A percentile compares a stretch with the other conserved stretches of the same genome.
phyloP scores from a whole-genome alignment of 1,140 invertebrate genomes.

The Aricia agestis region DNA sequence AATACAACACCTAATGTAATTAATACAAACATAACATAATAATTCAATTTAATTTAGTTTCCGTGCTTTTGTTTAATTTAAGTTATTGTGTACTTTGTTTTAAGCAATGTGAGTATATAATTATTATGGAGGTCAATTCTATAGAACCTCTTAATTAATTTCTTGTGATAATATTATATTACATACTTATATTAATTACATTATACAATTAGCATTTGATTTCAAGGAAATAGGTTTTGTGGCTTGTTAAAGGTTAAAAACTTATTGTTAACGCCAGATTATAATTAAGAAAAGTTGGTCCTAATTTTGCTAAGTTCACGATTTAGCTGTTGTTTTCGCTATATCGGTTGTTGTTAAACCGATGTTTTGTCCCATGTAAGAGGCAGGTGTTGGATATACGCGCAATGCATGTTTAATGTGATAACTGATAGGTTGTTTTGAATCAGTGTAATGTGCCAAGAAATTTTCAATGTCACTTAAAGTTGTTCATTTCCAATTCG shows the following conservation, averaged over 20 bases:
- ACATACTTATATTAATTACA: no score
- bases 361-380: neutral
- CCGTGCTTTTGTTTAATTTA: neutral
- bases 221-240: no score
- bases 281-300: no score
- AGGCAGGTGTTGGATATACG: constrained; percentile 1
- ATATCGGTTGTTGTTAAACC: no score
- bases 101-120: neutral
- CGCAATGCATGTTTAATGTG: neutral
- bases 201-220: no score
- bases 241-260: no score
- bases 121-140: neutral
- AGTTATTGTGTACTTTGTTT: neutral
- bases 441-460: neutral
- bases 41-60: neutral
- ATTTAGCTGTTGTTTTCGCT: neutral
- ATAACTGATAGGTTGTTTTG: neutral
- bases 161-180: no score
- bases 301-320: no score
- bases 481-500: neutral
- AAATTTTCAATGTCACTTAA: neutral
- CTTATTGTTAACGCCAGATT: no score
- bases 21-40: neutral
- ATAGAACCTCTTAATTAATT: neutral
- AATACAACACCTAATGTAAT: no score